These are phyloP conservation scores for Dexiosoma caninum DNA, from an alignment of 2,888 invertebrate species.

Conservation along the genomic window DNA sequence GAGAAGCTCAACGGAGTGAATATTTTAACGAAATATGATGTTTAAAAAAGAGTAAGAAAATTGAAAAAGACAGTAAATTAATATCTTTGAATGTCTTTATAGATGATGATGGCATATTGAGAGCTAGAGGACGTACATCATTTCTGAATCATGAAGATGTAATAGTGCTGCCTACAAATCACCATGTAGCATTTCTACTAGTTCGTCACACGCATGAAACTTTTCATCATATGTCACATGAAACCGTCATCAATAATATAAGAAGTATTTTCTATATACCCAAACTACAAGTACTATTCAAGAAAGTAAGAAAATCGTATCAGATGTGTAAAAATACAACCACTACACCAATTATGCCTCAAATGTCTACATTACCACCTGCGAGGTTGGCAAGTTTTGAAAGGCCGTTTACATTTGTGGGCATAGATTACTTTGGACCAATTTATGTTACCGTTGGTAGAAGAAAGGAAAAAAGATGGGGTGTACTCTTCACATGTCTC, in stretches of 20 bases:
- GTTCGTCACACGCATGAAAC: too few relatives aligned
- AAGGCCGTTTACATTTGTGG: slow-evolving; percentile 29
- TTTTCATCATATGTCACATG: too few relatives aligned
- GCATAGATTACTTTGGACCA: slow-evolving; percentile 56
- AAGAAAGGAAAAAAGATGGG: slow-evolving; percentile 42
- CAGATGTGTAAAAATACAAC: slow-evolving; percentile 58
- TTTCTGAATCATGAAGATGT: too few relatives aligned
- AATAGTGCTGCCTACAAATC: too few relatives aligned
- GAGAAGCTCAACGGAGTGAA: too few relatives aligned
- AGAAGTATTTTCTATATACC: slow-evolving; percentile 34
- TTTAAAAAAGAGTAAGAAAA: too few relatives aligned
- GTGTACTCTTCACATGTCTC: slow-evolving; percentile 53
- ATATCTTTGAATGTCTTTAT: too few relatives aligned
- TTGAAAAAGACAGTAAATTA: too few relatives aligned
- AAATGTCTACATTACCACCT: slow-evolving; percentile 34
- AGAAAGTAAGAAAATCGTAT: slow-evolving; percentile 49
- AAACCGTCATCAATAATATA: slow-evolving; percentile 45
- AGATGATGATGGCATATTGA: too few relatives aligned
- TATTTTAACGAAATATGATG: too few relatives aligned
- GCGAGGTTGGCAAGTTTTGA: slow-evolving; percentile 27
- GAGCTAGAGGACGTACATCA: too few relatives aligned
- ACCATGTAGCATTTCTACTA: too few relatives aligned
- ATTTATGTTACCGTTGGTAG: slow-evolving; percentile 36
- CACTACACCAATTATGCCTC: slow-evolving; percentile 44
- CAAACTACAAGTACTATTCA: slow-evolving; percentile 46